These are phyloP conservation scores for Mormyrus iriodes DNA, from an alignment of 2,113 vertebrate species.

Conservation along the genomic window DNA sequence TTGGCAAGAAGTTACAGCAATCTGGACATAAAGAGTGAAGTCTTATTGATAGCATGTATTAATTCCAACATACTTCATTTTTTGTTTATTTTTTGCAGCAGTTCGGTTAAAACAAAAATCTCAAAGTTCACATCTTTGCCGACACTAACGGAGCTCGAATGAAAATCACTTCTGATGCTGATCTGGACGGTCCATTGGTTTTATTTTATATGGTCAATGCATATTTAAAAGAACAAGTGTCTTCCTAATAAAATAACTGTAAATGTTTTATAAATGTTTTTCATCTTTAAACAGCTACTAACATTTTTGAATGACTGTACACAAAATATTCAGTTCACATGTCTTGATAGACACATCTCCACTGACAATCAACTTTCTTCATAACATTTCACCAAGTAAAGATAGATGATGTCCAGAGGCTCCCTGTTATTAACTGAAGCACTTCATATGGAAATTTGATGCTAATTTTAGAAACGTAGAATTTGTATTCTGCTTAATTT, in stretches of 20 bases:
- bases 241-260: not conserved
- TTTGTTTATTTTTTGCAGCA: not conserved
- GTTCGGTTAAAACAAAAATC: not conserved
- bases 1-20: not conserved
- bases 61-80: not conserved
- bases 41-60: not conserved
- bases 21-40: not conserved
- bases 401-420: conserved; percentile 47
- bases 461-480: conserved; percentile 48
- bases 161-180: not conserved
- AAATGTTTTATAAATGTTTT: too few relatives aligned
- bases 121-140: not conserved
- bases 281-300: not conserved
- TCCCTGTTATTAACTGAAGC: conserved; percentile 57
- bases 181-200: not conserved
- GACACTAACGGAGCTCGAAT: not conserved
- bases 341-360: conserved; percentile 79
- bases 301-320: not conserved
- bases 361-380: conserved; percentile 78
- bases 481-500: conserved; percentile 45
- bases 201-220: not conserved
- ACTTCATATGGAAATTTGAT: conserved; percentile 58
- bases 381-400: conserved; percentile 72
- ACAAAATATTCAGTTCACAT: conserved; percentile 75
- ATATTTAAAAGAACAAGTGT: not conserved